phyloP scores from a whole-genome alignment of 2,113 vertebrate species.

The Hypocryptadius cinnamomeus region DNA sequence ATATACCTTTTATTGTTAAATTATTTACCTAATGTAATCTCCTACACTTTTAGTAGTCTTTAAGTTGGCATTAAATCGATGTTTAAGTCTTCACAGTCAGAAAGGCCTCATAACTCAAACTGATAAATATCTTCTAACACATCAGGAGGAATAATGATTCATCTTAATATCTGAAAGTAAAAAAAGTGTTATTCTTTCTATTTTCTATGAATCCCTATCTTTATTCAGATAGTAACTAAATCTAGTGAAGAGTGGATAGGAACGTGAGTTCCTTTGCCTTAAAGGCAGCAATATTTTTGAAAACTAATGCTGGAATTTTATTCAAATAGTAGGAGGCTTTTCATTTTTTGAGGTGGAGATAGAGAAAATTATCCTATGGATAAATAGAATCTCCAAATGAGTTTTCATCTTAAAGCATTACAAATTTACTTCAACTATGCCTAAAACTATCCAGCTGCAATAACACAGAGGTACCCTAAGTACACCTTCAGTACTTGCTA shows the following conservation, averaged over 20 bases:
- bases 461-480: not conserved
- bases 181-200: not conserved
- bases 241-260: not conserved
- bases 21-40: slow-evolving; percentile 72
- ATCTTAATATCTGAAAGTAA: slow-evolving; percentile 14
- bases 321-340: not conserved
- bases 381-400: not conserved
- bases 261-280: not conserved
- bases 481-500: not conserved
- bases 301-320: not conserved
- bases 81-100: slow-evolving; percentile 40
- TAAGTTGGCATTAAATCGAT: slow-evolving; percentile 66
- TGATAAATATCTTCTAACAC: slow-evolving; percentile 52
- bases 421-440: not conserved
- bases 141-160: slow-evolving; percentile 36
- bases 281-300: not conserved
- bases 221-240: not conserved
- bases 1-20: slow-evolving; percentile 72
- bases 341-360: not conserved
- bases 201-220: not conserved
- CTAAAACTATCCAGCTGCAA: not conserved
- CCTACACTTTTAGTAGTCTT: slow-evolving; percentile 50
- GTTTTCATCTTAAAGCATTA: not conserved
- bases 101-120: slow-evolving; percentile 39
- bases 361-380: not conserved